These are phyloP conservation scores for Oxytorus armatus DNA, from an alignment of 2,888 invertebrate genomes.

Conservation along the genomic window DNA sequence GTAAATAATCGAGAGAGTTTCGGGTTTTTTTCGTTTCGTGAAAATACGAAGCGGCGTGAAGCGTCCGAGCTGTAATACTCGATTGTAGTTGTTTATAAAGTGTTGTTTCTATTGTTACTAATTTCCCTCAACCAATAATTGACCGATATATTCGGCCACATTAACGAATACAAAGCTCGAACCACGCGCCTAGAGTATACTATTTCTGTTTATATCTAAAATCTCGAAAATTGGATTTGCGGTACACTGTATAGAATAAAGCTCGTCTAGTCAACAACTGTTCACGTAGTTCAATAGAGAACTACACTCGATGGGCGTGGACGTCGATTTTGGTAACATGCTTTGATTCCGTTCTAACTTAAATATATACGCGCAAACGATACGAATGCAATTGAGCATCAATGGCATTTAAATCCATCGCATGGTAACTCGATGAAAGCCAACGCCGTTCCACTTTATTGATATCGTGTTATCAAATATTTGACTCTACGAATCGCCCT, in stretches of 20 bases:
- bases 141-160: no score
- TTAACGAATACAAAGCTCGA: no score
- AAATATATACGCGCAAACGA: background rate
- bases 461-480: constrained; percentile 12
- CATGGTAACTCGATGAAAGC: background rate
- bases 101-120: no score
- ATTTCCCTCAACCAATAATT: no score
- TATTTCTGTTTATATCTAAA: background rate
- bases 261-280: background rate
- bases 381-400: background rate
- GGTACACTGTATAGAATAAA: background rate
- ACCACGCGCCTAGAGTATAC: no score
- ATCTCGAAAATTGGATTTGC: background rate
- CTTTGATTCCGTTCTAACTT: constrained; percentile 2
- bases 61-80: no score
- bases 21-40: no score
- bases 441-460: constrained; percentile 2
- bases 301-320: constrained; percentile 7
- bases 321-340: background rate
- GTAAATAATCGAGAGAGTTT: no score
- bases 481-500: background rate
- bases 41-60: no score
- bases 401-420: background rate
- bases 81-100: no score
- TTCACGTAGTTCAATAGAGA: background rate